Conservation (phyloP, 2,797 vertebrate genomes). For the Tiaroga cobitis region DNA sequence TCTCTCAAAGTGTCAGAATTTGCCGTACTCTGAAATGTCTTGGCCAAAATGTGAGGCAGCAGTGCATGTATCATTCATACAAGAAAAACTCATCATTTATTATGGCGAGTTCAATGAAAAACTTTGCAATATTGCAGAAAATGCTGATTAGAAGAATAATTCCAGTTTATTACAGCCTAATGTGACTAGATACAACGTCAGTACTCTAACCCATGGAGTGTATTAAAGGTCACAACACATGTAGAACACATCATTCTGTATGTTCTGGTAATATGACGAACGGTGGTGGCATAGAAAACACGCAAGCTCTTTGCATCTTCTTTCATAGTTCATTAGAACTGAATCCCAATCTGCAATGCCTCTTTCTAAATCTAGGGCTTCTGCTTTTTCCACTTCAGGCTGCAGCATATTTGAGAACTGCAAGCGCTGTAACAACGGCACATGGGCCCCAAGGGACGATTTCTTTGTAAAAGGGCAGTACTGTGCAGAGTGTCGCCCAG, state of each 20-base stretch:
- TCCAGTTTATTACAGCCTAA: not conserved
- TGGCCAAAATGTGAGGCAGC: not conserved
- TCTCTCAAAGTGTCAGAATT: not conserved
- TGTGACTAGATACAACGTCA: not conserved
- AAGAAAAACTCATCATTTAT: not conserved
- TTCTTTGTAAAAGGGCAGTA: conserved; percentile 93
- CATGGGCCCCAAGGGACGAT: conserved; percentile 91
- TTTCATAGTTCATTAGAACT: too few species aligned
- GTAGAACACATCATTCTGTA: not conserved
- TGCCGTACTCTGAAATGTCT: not conserved
- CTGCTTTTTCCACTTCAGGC: conserved; percentile 71
- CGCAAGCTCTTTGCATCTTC: too few species aligned
- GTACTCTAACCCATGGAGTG: too few species aligned
- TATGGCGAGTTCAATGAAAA: not conserved
- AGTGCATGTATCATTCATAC: not conserved
- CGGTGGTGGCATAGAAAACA: not conserved
- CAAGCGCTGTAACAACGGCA: conserved; percentile 93
- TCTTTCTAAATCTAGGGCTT: not conserved
- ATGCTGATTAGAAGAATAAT: not conserved
- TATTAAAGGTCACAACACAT: not conserved
- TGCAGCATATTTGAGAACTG: conserved; percentile 99
- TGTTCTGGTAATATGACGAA: not conserved
- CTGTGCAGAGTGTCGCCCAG: conserved; percentile 91
- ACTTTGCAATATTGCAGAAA: not conserved
- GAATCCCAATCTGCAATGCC: not conserved